A percentile compares a stretch with the other conserved stretches of the same genome.
Evolutionary conservation across 2,888 invertebrate genomes (phyloP).

Genomic region (Horisme vitalbata): DNA sequence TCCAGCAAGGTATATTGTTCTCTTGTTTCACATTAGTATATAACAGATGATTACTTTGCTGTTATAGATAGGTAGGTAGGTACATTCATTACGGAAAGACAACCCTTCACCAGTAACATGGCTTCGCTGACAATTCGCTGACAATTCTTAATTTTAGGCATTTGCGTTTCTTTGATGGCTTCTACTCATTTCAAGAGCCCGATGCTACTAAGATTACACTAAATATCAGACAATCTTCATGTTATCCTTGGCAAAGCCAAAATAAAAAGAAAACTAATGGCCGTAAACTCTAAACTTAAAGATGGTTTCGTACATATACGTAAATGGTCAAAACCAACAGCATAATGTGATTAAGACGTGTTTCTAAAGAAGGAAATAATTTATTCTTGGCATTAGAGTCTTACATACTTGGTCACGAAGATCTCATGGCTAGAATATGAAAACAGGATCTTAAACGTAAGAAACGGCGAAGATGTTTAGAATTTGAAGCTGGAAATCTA

Average conservation of each 20-base stretch:
- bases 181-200: slow-evolving; percentile 1
- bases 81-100: too few species aligned
- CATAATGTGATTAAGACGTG: slow-evolving; percentile 2
- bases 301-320: too few species aligned
- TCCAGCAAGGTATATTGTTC: too few species aligned
- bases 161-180: slow-evolving; percentile 6
- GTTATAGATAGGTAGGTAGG: background rate
- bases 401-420: slow-evolving; percentile 7
- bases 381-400: slow-evolving; percentile 2
- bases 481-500: background rate
- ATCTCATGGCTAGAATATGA: background rate
- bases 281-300: too few species aligned
- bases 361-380: slow-evolving; percentile 9
- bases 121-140: too few species aligned
- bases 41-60: too few species aligned
- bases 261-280: too few species aligned
- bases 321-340: background rate
- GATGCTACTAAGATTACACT: too few species aligned
- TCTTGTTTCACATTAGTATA: too few species aligned
- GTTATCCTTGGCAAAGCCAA: too few species aligned
- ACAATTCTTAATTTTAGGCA: slow-evolving; percentile 3
- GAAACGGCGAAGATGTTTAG: slow-evolving; percentile 1
- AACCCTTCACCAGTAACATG: too few species aligned
- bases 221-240: too few species aligned
- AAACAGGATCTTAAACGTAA: slow-evolving; percentile 3